A percentile compares a stretch with the other conserved stretches of the same genome.
phyloP scores from a whole-genome alignment of 1,140 invertebrate species.

The Drosophila arawakana region DNA sequence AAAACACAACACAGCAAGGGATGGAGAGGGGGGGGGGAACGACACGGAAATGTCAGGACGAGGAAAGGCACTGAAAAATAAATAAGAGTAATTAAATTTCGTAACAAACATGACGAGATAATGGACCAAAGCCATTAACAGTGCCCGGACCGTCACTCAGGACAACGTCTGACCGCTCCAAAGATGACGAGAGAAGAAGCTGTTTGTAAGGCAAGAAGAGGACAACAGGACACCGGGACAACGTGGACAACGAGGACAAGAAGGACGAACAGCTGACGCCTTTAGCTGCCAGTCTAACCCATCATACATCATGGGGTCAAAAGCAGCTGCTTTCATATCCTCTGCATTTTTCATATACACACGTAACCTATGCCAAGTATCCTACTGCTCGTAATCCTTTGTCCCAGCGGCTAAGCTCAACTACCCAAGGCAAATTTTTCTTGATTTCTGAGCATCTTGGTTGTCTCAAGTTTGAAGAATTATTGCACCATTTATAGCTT shows the following conservation, averaged over 20 bases:
- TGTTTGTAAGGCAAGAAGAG: constrained; percentile 7
- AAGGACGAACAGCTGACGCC: constrained; percentile 35
- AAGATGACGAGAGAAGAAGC: constrained; percentile 70
- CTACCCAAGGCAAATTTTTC: constrained; percentile 67
- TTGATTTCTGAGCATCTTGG: constrained; percentile 51
- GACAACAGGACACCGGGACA: background rate
- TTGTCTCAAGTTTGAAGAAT: constrained; percentile 61
- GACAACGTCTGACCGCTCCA: constrained; percentile 44
- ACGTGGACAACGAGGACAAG: background rate
- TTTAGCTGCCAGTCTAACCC: constrained; percentile 5
- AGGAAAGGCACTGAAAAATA: constrained; percentile 69
- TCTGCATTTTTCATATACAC: constrained; percentile 48
- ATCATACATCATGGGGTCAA: constrained; percentile 45
- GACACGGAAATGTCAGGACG: constrained; percentile 5
- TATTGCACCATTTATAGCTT: constrained; percentile 59
- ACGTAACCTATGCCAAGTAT: constrained; percentile 43
- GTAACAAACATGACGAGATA: constrained; percentile 84
- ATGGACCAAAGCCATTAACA: constrained; percentile 84
- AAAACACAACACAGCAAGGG: constrained; percentile 53
- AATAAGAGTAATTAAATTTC: constrained; percentile 84
- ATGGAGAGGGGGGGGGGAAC: background rate
- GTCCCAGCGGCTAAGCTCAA: constrained; percentile 36
- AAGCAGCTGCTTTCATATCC: constrained; percentile 50
- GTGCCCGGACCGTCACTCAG: constrained; percentile 56
- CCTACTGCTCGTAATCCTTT: constrained; percentile 52